Percentiles rank a stretch among this genome's conserved stretches.
These are phyloP conservation scores for Hermatobates lingyangjiaoensis DNA, from an alignment of 1,140 invertebrate species.

Conservation along the genomic window DNA sequence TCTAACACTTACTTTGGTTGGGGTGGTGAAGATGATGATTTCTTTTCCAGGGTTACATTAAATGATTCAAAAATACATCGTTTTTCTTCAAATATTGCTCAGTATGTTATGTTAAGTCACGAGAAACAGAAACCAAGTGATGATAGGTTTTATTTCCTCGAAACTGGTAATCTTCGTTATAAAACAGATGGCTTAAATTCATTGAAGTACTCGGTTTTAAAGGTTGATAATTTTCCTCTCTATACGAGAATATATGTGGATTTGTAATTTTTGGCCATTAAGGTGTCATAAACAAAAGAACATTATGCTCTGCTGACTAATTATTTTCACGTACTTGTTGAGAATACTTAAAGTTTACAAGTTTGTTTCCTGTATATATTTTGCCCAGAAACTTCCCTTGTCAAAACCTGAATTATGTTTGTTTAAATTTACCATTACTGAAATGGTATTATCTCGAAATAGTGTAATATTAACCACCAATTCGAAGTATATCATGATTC, in stretches of 20 bases:
- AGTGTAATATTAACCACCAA: too few species aligned
- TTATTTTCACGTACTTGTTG: too few species aligned
- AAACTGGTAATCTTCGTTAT: constrained; percentile 31
- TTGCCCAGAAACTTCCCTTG: too few species aligned
- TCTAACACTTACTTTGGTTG: constrained; percentile 77
- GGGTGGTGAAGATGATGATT: constrained; percentile 80
- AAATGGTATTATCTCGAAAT: too few species aligned
- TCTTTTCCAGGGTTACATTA: constrained; percentile 29
- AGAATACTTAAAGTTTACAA: too few species aligned
- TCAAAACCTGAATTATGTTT: too few species aligned
- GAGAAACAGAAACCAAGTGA: constrained; percentile 32
- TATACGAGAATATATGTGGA: constrained; percentile 18
- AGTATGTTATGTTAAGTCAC: constrained; percentile 59
- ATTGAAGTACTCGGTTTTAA: constrained; percentile 29
- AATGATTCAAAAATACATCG: constrained; percentile 37
- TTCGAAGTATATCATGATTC: too few species aligned
- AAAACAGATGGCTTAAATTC: constrained; percentile 48
- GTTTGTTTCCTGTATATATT: too few species aligned
- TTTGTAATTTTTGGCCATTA: too few species aligned
- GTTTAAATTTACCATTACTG: too few species aligned
- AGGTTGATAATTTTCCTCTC: constrained; percentile 13
- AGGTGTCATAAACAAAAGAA: too few species aligned
- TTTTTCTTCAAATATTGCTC: constrained; percentile 47
- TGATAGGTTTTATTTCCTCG: constrained; percentile 22
- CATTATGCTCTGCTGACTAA: too few species aligned